These are phyloP conservation scores for Elephas maximus DNA, from an alignment of 2,113 vertebrate species.

Conservation along the genomic window DNA sequence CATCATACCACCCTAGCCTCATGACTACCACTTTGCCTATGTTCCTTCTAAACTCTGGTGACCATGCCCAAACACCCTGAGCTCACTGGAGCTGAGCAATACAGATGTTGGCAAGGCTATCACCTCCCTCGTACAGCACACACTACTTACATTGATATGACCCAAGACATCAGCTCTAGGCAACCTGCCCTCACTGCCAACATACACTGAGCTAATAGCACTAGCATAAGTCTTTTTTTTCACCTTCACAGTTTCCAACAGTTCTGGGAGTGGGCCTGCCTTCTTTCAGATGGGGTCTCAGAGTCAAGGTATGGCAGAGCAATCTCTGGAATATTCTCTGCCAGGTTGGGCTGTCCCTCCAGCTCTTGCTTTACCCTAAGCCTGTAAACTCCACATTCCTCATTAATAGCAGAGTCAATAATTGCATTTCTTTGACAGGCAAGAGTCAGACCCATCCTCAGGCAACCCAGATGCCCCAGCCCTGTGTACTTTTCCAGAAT, in stretches of 20 bases:
- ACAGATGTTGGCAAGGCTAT: not conserved
- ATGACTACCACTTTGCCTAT: not conserved
- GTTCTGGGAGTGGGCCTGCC: not conserved
- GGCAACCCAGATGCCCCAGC: constrained; percentile 39
- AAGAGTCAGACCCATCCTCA: constrained; percentile 75
- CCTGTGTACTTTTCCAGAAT: constrained; percentile 73
- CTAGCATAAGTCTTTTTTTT: not conserved
- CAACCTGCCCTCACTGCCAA: not conserved
- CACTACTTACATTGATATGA: not conserved
- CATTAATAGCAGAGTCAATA: constrained; percentile 81
- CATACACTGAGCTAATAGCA: not conserved
- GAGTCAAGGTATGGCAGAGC: not conserved
- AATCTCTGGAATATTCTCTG: constrained; percentile 56
- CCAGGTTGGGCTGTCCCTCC: not conserved
- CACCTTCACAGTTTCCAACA: not conserved
- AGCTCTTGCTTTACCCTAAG: constrained; percentile 60
- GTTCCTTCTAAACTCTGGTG: not conserved
- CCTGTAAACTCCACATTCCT: constrained; percentile 68
- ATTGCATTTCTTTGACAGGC: constrained; percentile 66
- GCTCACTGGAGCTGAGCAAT: not conserved
- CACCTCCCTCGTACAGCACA: not conserved
- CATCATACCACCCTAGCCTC: not conserved
- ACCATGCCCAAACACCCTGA: not conserved
- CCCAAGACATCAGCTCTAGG: not conserved
- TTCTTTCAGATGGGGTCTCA: not conserved